These are phyloP conservation scores for Cacoxenus indagator DNA, from an alignment of 2,888 invertebrate species.

Conservation along the genomic window DNA sequence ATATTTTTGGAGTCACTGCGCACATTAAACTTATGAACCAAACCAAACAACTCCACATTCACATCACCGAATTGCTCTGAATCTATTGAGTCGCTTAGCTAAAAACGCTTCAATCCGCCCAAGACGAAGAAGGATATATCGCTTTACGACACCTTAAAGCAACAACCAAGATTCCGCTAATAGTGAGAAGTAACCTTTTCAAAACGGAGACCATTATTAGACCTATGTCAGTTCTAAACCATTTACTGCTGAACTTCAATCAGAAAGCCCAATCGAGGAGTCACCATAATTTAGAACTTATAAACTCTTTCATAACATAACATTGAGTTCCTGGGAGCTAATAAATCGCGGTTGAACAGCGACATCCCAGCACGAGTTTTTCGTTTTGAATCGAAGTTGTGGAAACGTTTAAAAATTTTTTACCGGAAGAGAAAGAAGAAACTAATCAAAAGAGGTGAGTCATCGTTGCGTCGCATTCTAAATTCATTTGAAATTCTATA, in stretches of 20 bases:
- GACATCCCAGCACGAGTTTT: constrained; percentile 26
- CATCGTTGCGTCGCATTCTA: not conserved
- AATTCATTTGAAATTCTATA: not conserved
- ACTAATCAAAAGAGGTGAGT: constrained; percentile 62
- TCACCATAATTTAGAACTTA: constrained; percentile 64
- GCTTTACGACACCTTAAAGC: not conserved
- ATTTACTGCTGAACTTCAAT: constrained; percentile 66
- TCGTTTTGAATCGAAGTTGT: constrained; percentile 42
- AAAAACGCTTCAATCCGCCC: no score
- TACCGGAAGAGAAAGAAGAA: constrained; percentile 67
- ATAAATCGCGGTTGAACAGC: constrained; percentile 29
- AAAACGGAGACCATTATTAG: constrained; percentile 66
- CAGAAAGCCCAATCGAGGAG: constrained; percentile 63
- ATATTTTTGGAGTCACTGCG: not conserved
- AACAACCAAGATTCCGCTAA: constrained; percentile 62
- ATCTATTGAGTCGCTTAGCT: not conserved
- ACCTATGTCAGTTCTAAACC: constrained; percentile 70
- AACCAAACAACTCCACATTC: constrained; percentile 42
- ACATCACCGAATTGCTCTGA: constrained; percentile 36
- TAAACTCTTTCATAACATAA: constrained; percentile 71
- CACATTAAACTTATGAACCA: constrained; percentile 42
- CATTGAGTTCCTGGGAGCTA: constrained; percentile 45
- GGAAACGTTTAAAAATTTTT: constrained; percentile 61
- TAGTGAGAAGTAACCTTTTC: constrained; percentile 58
- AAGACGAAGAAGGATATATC: not conserved